Evolutionary conservation across 2,888 invertebrate species (phyloP).

Genomic region (Catocala sponsa): DNA sequence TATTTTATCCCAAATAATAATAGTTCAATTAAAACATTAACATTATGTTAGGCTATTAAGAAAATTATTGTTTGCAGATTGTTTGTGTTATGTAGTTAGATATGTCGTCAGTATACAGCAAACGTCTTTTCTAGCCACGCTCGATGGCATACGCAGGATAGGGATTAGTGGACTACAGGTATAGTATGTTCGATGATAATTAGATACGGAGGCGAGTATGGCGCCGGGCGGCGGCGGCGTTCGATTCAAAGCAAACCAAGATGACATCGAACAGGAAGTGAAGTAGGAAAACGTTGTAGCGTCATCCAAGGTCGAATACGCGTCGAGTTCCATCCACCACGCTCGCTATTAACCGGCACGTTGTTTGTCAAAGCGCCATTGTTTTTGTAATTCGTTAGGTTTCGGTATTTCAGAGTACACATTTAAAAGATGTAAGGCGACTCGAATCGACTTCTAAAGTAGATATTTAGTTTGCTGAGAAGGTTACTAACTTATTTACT

Average conservation of each 20-base stretch:
- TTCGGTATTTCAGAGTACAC: slow-evolving; percentile 59
- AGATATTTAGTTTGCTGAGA: neutral
- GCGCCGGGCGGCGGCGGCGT: slow-evolving; percentile 56
- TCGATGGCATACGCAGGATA: no score
- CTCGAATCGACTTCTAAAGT: slow-evolving; percentile 14
- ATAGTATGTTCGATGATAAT: slow-evolving; percentile 15
- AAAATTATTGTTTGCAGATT: slow-evolving; percentile 18
- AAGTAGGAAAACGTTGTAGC: slow-evolving; percentile 84
- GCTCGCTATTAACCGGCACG: slow-evolving; percentile 62
- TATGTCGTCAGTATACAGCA: slow-evolving; percentile 21
- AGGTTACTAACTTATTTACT: neutral
- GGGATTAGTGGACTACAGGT: no score
- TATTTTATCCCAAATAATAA: no score
- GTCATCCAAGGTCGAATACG: slow-evolving; percentile 80
- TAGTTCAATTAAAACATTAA: slow-evolving; percentile 4
- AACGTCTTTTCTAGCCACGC: no score
- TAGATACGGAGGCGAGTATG: slow-evolving; percentile 34
- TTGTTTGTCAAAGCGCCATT: slow-evolving; percentile 68
- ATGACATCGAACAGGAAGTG: slow-evolving; percentile 84
- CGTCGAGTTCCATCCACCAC: slow-evolving; percentile 71
- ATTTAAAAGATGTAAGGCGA: slow-evolving; percentile 13
- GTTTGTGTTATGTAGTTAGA: neutral
- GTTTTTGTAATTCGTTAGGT: slow-evolving; percentile 72
- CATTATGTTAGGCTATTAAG: slow-evolving; percentile 16
- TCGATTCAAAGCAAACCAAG: slow-evolving; percentile 68